Conservation (phyloP, 2,888 invertebrate genomes). For the Poecilobothrus nobilitatus region DNA sequence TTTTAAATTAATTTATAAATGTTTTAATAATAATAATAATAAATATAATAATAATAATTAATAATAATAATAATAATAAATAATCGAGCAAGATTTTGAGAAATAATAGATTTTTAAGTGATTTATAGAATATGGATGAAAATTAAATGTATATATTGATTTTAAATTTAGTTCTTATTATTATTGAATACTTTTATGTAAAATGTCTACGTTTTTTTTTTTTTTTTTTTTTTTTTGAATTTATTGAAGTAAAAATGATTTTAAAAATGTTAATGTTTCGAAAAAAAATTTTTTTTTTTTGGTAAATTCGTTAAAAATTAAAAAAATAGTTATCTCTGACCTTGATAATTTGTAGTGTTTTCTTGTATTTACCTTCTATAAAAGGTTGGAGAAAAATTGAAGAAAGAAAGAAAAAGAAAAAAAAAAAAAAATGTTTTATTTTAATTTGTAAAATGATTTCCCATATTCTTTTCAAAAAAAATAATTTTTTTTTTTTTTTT, state of each 20-base stretch:
- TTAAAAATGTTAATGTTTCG: background rate
- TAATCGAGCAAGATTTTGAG: background rate
- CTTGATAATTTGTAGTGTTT: constrained; percentile 26
- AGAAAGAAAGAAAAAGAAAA: constrained; percentile 28
- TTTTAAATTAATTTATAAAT: too few species aligned
- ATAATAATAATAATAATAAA: background rate
- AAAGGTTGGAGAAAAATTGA: constrained; percentile 41
- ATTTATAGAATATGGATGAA: too few species aligned
- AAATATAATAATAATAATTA: too few species aligned
- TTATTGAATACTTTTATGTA: background rate
- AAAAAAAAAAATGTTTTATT: constrained; percentile 27
- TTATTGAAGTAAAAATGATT: background rate
- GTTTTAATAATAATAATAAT: too few species aligned
- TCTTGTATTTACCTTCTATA: constrained; percentile 43
- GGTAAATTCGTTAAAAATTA: constrained; percentile 18
- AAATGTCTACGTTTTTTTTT: background rate
- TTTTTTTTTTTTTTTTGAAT: background rate
- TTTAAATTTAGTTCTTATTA: too few species aligned
- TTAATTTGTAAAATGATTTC: constrained; percentile 23
- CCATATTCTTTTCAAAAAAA: constrained; percentile 15
- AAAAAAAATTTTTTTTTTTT: constrained; percentile 14
- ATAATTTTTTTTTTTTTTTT: too few species aligned
- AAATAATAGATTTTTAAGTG: background rate
- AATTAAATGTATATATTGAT: too few species aligned
- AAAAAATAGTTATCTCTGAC: constrained; percentile 21